Evolutionary conservation across 2,888 invertebrate genomes (phyloP).

Genomic region (Sicus ferrugineus): DNA sequence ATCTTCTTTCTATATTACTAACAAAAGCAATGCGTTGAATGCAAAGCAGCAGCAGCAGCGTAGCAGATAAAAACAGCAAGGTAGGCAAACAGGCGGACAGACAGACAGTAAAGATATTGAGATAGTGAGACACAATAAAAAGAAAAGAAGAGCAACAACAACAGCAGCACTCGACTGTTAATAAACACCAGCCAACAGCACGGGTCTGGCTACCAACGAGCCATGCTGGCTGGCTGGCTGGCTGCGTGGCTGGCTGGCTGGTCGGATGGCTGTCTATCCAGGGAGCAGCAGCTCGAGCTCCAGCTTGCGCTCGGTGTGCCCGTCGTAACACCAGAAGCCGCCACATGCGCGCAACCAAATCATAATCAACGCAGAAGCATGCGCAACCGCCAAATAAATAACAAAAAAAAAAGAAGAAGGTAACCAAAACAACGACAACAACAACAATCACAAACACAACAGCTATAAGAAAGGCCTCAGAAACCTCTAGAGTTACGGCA

Average conservation of each 20-base stretch:
- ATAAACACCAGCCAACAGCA: constrained; percentile 12
- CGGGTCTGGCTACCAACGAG: constrained; percentile 10
- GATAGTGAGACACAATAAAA: not conserved
- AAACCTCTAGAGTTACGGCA: not conserved
- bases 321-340: constrained; percentile 23
- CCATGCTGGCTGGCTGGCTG: constrained; percentile 6
- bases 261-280: not conserved
- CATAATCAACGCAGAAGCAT: constrained; percentile 33
- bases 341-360: constrained; percentile 26
- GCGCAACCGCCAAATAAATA: constrained; percentile 20
- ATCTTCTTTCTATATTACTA: constrained; percentile 45
- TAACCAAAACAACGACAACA: constrained; percentile 3
- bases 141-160: constrained; percentile 21
- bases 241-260: not conserved
- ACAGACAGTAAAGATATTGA: constrained; percentile 6
- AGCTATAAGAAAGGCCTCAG: constrained; percentile 1
- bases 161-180: constrained; percentile 11
- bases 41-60: constrained; percentile 51
- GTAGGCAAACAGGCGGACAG: not conserved
- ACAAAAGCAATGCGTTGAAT: constrained; percentile 50
- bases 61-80: not conserved
- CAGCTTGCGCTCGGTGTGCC: not conserved
- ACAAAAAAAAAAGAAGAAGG: not conserved
- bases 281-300: not conserved
- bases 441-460: not conserved